A percentile compares a stretch with the other conserved stretches of the same genome.
These are phyloP conservation scores for Melanostigma gelatinosum DNA, from an alignment of 2,113 vertebrate species.

Conservation along the genomic window DNA sequence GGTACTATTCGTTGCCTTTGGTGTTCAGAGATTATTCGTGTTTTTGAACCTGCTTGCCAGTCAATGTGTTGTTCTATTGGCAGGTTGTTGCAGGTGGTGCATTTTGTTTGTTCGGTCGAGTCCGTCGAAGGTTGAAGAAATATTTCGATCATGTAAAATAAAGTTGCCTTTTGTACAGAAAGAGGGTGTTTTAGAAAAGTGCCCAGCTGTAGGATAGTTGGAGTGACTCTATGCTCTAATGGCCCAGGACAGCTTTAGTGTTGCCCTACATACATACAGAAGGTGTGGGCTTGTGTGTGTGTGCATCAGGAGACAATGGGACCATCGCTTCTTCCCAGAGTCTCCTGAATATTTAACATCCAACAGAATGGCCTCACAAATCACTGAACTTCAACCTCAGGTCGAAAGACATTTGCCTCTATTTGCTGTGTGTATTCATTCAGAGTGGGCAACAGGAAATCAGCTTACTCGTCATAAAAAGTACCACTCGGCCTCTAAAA, in stretches of 20 bases:
- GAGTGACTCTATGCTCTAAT: background rate
- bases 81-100: background rate
- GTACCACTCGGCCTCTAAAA: background rate
- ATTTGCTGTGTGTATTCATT: background rate
- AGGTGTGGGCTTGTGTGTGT: background rate
- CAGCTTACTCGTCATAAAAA: no score
- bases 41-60: no score
- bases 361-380: slow-evolving; percentile 8
- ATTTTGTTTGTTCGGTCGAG: background rate
- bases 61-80: no score
- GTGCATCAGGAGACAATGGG: background rate
- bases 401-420: slow-evolving; percentile 1
- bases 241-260: background rate
- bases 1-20: no score
- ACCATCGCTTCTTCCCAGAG: background rate
- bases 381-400: background rate
- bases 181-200: background rate
- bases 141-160: background rate
- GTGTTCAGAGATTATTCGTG: no score
- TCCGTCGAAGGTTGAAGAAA: background rate
- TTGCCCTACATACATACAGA: background rate
- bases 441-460: no score
- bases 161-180: background rate
- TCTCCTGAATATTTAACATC: slow-evolving; percentile 45
- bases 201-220: background rate